Evolutionary conservation across 2,113 vertebrate species (phyloP).

Genomic region (Canis aureus): DNA sequence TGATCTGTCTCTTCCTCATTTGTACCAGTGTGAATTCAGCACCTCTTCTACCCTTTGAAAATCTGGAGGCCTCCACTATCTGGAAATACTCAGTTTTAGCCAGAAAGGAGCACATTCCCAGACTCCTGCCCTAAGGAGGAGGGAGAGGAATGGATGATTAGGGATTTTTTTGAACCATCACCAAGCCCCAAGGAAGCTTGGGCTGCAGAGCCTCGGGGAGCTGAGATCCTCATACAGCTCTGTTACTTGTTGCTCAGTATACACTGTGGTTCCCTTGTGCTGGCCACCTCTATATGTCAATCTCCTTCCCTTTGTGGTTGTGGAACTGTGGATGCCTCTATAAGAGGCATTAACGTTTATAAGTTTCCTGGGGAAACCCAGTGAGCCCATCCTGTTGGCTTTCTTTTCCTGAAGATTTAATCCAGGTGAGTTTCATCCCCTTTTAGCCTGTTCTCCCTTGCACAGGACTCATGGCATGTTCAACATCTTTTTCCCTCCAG

Average conservation of each 20-base stretch:
- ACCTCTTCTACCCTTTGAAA: not conserved
- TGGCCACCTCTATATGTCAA: not conserved
- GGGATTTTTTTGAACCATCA: not conserved
- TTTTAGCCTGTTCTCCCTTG: not conserved
- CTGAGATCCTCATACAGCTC: not conserved
- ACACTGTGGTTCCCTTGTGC: not conserved
- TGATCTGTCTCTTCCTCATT: not conserved
- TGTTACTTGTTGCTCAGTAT: not conserved
- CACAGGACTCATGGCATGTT: rapidly evolving
- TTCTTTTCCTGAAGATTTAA: not conserved
- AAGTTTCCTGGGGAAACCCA: not conserved
- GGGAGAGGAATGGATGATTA: not conserved
- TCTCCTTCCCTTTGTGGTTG: not conserved
- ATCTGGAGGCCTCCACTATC: not conserved
- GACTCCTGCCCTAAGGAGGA: not conserved
- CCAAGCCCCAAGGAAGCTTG: not conserved
- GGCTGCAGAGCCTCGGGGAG: not conserved
- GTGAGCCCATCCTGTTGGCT: not conserved
- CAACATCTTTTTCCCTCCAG: not conserved
- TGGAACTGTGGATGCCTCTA: not conserved
- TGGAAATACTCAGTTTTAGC: not conserved
- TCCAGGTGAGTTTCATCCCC: too few relatives aligned
- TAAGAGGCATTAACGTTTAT: not conserved
- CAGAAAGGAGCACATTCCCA: not conserved
- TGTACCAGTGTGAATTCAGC: not conserved